phyloP scores from a whole-genome alignment of 2,888 invertebrate genomes.

The Ornithoptera alexandrae region DNA sequence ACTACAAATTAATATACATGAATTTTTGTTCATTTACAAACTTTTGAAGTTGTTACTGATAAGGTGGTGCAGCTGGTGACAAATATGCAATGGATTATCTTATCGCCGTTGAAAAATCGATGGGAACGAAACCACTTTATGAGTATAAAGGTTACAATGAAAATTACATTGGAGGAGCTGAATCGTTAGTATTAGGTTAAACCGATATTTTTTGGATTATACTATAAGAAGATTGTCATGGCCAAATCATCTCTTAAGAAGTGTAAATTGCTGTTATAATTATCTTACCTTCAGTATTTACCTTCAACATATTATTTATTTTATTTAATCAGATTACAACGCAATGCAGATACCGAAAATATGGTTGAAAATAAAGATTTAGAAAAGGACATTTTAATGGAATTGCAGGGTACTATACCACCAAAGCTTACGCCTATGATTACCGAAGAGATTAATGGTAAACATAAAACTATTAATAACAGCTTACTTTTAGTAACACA shows the following conservation, averaged over 20 bases:
- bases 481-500: not conserved
- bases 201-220: too few species aligned
- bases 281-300: too few species aligned
- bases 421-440: conserved; percentile 46
- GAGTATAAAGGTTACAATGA: conserved; percentile 54
- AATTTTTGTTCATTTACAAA: not conserved
- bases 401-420: conserved; percentile 50
- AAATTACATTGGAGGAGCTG: conserved; percentile 53
- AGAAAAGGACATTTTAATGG: conserved; percentile 44
- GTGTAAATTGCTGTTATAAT: too few species aligned
- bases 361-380: conserved; percentile 43
- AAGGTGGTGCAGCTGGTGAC: conserved; percentile 59
- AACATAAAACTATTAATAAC: not conserved
- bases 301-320: not conserved
- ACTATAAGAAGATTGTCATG: too few species aligned
- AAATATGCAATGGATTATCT: conserved; percentile 53
- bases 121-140: conserved; percentile 50
- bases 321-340: conserved; percentile 42
- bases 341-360: conserved; percentile 44
- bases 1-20: not conserved
- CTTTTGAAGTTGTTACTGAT: not conserved
- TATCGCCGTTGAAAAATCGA: conserved; percentile 47
- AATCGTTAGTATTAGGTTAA: conserved; percentile 45
- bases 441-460: conserved; percentile 44
- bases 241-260: too few species aligned